Percentiles rank a stretch among this genome's conserved stretches.
Conservation (phyloP, 2,888 invertebrate genomes). For the Fabriciana adippe region DNA sequence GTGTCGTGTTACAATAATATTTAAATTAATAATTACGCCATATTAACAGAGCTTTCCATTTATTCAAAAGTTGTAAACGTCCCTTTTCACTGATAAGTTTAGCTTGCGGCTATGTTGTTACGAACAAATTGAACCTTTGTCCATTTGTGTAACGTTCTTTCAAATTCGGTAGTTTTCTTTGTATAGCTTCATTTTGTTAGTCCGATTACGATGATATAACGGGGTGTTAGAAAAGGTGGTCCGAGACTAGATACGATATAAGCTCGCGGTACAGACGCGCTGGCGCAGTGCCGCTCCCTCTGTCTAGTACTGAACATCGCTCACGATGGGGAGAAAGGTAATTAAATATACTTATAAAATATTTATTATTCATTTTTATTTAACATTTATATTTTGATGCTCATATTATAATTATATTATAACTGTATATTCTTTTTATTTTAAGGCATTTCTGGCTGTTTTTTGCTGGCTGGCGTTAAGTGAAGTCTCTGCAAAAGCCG, state of each 20-base stretch:
- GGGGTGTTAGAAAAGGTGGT: conserved; percentile 45
- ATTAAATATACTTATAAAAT: conserved; percentile 25
- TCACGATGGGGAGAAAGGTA: conserved; percentile 74
- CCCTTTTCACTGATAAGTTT: conserved; percentile 1
- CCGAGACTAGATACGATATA: conserved; percentile 61
- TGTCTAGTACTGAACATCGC: conserved; percentile 58
- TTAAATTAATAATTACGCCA: background rate
- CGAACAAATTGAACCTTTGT: conserved; percentile 26
- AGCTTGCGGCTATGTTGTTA: background rate
- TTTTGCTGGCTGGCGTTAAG: conserved; percentile 59
- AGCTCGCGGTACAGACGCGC: conserved; percentile 58
- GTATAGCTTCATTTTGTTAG: conserved; percentile 34
- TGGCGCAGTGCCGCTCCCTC: conserved; percentile 64
- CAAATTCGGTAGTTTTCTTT: conserved; percentile 37
- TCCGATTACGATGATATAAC: conserved; percentile 56
- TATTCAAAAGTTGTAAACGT: background rate
- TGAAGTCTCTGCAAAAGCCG: conserved; percentile 50
- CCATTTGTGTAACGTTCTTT: conserved; percentile 31
- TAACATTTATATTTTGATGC: background rate
- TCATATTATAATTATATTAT: background rate
- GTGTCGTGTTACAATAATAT: background rate
- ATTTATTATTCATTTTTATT: background rate
- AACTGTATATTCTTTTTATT: conserved; percentile 28
- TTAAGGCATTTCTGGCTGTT: conserved; percentile 61
- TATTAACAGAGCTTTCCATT: too few relatives aligned